Evolutionary conservation across 2,797 vertebrate species (phyloP), one percentile per base, ranked within the genome.

Genomic region (Amblyopsis hoosieri): DNA sequence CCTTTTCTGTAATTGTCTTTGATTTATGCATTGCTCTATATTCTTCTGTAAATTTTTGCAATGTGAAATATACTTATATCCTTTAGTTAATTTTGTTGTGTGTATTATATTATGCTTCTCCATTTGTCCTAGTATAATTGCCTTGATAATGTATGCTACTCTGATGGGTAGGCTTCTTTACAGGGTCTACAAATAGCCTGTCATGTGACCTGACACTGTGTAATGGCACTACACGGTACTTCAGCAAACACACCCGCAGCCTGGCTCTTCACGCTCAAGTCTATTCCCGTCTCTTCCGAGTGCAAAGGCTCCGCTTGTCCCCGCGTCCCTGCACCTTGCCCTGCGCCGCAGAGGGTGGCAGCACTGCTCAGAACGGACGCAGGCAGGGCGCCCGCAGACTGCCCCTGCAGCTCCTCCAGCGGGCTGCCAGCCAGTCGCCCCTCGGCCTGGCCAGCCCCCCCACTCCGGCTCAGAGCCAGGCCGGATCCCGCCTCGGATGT

Each of bases 271-370:
- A 60, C 58, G 47, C 74, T 66, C 0, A 68, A 66, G 19, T 60
- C 59, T 8, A 50, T 74, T 33, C 75, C 75, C 0, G 49, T 54
- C 19, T 70, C 74, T 0, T 54, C 60, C 1, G 52, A 1, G 4
- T 66, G 65, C 37, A 45, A 64, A 53, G 13, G 54, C 45, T 80
- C 80, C 1, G 5, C 60, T 42, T 60, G 79, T 50, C 55, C 51
- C 60, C 57, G 70, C 12, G 63, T 61, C 0, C 56, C 57, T 1
- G 11, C 45, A 15, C 89, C 87, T 58, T 80, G 87, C 73, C 79
- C 87, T 72, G 85, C 90, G 49, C 90, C 92, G 66, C 91, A 92
- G 83, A 91, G 90, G 60, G 88, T 88, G 78, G 90, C 86, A 51
- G 90, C 85, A n/a, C 82, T 85, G 87, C 74, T 89, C 64, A 85